phyloP scores from a whole-genome alignment of 2,797 vertebrate genomes.

The Gadopsis marmoratus region DNA sequence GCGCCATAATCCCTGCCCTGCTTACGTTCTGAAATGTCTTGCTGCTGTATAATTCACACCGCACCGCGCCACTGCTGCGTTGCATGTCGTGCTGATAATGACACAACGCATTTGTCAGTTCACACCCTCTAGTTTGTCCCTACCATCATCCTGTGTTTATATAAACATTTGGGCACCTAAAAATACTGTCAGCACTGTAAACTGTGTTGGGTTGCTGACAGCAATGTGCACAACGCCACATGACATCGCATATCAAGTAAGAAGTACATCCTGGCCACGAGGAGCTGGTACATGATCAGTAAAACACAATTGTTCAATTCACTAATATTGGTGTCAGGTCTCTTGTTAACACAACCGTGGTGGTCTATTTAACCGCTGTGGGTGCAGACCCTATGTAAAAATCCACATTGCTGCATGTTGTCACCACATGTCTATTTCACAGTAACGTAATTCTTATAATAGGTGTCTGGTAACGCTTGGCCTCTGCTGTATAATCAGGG shows the following conservation, averaged over 20 bases:
- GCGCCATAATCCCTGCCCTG: conserved; percentile 52
- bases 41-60: conserved; percentile 72
- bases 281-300: conserved; percentile 63
- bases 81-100: conserved; percentile 57
- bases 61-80: conserved; percentile 55
- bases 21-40: conserved; percentile 59
- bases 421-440: conserved; percentile 57
- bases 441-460: conserved; percentile 70
- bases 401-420: conserved; percentile 52
- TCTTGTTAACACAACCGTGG: conserved; percentile 66
- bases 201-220: conserved; percentile 47
- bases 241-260: conserved; percentile 54
- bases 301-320: conserved; percentile 73
- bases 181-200: conserved; percentile 67
- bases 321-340: conserved; percentile 78
- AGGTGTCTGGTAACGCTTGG: conserved; percentile 38
- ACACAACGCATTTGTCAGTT: conserved; percentile 75
- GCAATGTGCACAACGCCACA: conserved; percentile 45
- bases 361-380: conserved; percentile 45
- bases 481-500: conserved; percentile 54
- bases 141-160: conserved; percentile 61
- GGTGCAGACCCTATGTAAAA: conserved; percentile 50
- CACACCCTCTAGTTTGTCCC: conserved; percentile 48
- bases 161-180: conserved; percentile 59
- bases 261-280: conserved; percentile 32